Evolutionary conservation across 2,797 vertebrate genomes (phyloP), one percentile per base, ranked within the genome.

Genomic region (Girardinus metallicus): DNA sequence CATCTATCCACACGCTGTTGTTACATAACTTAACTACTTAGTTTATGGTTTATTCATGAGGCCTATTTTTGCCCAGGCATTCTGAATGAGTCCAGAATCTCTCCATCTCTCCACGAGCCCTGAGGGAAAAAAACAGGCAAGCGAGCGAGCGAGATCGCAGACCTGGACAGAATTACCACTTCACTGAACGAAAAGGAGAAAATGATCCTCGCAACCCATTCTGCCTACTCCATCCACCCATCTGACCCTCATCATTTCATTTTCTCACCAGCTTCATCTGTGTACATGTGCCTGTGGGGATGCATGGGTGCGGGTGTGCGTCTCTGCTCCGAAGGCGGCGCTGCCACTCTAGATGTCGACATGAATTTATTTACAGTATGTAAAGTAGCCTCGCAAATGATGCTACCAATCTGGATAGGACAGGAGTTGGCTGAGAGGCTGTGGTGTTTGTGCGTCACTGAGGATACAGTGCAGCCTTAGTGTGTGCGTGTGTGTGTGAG

Each of bases 41-140:
- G 79, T 79, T 80, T 76, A 91, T 93, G 90, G 44, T 90, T 93
- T 93, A 94, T 94, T 93, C 90, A 94, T 93, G 85, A 91, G 87
- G 86, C 91, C 90, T 93, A 88, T 87, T 94, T 93, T 90, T 86
- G 90, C 91, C 88, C 60, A 85, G 88, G 88, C 83, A 86, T 93
- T 86, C 90, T 91, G 90, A 93, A 90, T 91, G 90, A 88, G 85
- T 87, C 82, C 85, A 91, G 86, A 88, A 89, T 90, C 88, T 91
- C 90, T 90, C 85, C 87, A 86, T 91, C 89, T 90, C 84, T 88
- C 74, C 77, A 49, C 21, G 0, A 73, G 84, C 83, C 88, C 79
- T 47, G 0, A 34, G 88, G 84, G 84, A 55, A 41, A 31, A 39
- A 82, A 81, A 85, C 83, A 88, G 82, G 73, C 78, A 79, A 75